phyloP scores from a whole-genome alignment of 2,113 vertebrate genomes.

The Salvelinus namaycush region DNA sequence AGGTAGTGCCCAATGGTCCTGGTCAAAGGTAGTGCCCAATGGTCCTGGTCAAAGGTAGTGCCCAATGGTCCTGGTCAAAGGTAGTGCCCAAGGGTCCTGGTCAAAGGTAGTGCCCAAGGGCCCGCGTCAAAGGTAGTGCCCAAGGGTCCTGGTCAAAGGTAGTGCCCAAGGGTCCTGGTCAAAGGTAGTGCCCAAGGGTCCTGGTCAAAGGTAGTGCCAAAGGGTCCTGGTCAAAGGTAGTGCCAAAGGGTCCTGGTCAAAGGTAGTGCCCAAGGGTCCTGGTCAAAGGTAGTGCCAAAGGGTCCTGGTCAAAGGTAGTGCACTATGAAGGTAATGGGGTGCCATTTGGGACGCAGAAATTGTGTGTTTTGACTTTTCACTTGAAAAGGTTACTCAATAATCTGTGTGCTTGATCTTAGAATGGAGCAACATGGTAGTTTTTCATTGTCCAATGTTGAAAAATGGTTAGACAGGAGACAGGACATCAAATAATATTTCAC shows the following conservation, averaged over 20 bases:
- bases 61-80: not conserved
- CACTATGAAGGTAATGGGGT: no score
- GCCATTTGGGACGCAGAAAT: no score
- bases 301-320: not conserved
- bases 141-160: not conserved
- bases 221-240: not conserved
- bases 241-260: not conserved
- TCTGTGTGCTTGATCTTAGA: not conserved
- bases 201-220: not conserved
- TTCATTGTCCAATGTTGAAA: not conserved
- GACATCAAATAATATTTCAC: slow-evolving; percentile 21
- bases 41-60: not conserved
- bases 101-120: not conserved
- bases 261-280: not conserved
- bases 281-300: not conserved
- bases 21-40: not conserved
- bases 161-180: not conserved
- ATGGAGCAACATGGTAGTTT: not conserved
- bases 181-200: no score
- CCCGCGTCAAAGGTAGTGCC: not conserved
- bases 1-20: not conserved
- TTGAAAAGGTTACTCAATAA: not conserved
- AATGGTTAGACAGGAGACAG: not conserved
- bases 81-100: not conserved
- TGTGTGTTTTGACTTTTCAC: not conserved